phyloP scores from a whole-genome alignment of 2,888 invertebrate genomes.

The Protula sp. region DNA sequence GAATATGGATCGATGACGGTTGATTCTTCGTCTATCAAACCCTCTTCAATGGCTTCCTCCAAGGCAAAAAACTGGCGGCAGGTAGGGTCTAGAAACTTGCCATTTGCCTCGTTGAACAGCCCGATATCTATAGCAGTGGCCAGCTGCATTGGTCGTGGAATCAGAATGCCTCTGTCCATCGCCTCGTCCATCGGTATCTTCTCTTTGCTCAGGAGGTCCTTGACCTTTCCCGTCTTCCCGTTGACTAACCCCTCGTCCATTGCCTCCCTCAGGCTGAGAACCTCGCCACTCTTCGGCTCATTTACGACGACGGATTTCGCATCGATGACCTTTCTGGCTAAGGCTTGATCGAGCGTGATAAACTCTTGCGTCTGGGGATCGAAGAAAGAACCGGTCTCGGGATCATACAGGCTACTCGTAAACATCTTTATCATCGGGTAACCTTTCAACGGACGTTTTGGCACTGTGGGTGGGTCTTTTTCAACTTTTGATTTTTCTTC shows the following conservation, averaged over 20 bases:
- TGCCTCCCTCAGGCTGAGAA: conserved; percentile 31
- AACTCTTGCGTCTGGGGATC: conserved; percentile 75
- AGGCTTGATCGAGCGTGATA: conserved; percentile 59
- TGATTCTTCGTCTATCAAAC: conserved; percentile 23
- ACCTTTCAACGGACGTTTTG: conserved; percentile 41
- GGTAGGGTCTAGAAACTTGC: conserved; percentile 27
- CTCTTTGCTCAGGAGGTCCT: conserved; percentile 27
- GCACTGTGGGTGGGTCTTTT: conserved; percentile 55
- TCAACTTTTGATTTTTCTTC: too few relatives aligned
- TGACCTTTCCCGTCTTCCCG: conserved; percentile 62
- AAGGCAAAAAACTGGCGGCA: conserved; percentile 23
- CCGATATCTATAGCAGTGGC: conserved; percentile 26
- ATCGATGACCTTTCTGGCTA: conserved; percentile 21
- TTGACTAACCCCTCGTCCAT: conserved; percentile 65
- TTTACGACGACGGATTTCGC: conserved; percentile 20
- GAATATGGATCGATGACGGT: conserved; percentile 24
- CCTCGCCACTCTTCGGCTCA: conserved; percentile 23
- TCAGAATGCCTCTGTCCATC: conserved; percentile 57
- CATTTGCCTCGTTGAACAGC: conserved; percentile 25
- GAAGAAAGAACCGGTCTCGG: conserved; percentile 63
- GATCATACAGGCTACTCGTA: conserved; percentile 81
- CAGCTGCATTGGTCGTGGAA: conserved; percentile 24
- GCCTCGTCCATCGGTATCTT: conserved; percentile 81
- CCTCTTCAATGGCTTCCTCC: conserved; percentile 23
- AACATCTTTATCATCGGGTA: conserved; percentile 41